Evolutionary conservation across 2,888 invertebrate species (phyloP).

Genomic region (Pyrrhia umbra): DNA sequence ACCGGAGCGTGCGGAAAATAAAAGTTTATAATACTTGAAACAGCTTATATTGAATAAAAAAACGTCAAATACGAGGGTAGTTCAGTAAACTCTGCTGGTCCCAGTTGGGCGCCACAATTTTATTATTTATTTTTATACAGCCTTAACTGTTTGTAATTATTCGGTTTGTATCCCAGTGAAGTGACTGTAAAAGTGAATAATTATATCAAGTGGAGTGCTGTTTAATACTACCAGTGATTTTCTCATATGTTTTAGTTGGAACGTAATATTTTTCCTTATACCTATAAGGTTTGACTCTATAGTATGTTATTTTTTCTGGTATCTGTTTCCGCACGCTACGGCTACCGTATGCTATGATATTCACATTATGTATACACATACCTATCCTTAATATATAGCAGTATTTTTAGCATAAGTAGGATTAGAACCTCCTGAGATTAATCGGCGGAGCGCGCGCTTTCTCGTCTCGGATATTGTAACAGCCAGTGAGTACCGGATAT

Average conservation of each 20-base stretch:
- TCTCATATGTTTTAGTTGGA: background rate
- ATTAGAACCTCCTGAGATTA: conserved; percentile 87
- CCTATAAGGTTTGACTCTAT: too few relatives aligned
- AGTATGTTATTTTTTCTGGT: conserved; percentile 14
- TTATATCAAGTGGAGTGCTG: background rate
- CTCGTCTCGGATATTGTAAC: conserved; percentile 32
- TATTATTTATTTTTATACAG: background rate
- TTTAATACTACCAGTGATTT: conserved; percentile 10
- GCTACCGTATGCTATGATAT: conserved; percentile 82
- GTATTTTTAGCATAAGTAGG: conserved; percentile 88
- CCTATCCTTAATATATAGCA: conserved; percentile 83
- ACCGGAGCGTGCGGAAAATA: conserved; percentile 76
- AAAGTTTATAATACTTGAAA: background rate
- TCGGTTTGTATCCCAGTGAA: conserved; percentile 14
- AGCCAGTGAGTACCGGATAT: conserved; percentile 12
- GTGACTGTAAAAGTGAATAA: background rate
- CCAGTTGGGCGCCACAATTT: conserved; percentile 28
- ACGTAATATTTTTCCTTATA: too few relatives aligned
- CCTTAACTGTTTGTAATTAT: conserved; percentile 3
- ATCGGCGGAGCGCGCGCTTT: conserved; percentile 59
- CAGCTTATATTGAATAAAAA: background rate
- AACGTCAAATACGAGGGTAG: background rate
- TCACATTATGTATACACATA: conserved; percentile 84
- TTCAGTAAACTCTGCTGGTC: conserved; percentile 2
- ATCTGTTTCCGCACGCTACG: conserved; percentile 73